Evolutionary conservation across 2,113 vertebrate genomes (phyloP).

Genomic region (Setophaga kirtlandii): DNA sequence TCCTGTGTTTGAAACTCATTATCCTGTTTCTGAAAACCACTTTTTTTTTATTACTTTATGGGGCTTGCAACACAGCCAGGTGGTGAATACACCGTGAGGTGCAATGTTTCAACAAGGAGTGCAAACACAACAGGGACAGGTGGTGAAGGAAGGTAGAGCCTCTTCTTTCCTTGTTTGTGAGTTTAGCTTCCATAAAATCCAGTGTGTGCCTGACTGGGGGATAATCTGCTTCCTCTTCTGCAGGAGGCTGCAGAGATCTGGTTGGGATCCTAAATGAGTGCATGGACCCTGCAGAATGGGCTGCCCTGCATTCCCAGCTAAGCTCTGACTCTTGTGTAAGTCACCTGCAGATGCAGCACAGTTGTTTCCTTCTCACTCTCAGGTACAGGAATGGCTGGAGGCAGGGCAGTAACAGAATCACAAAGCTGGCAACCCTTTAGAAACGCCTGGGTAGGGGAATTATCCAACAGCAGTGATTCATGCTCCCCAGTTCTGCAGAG

Average conservation of each 20-base stretch:
- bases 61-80: neutral
- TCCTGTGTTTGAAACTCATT: neutral
- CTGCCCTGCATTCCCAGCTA: neutral
- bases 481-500: slow-evolving; percentile 28
- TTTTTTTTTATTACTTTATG: neutral
- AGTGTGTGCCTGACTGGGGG: neutral
- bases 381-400: slow-evolving; percentile 50
- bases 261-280: neutral
- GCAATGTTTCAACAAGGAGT: neutral
- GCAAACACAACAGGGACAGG: neutral
- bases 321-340: neutral
- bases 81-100: neutral
- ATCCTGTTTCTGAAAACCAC: neutral
- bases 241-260: neutral
- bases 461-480: slow-evolving; percentile 54
- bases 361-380: slow-evolving; percentile 20
- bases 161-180: neutral
- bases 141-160: neutral
- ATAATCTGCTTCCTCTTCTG: neutral
- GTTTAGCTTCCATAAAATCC: neutral
- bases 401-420: slow-evolving; percentile 11
- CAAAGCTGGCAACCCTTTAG: slow-evolving; percentile 10
- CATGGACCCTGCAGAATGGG: neutral
- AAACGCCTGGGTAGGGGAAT: neutral
- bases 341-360: neutral